phyloP scores from a whole-genome alignment of 2,113 vertebrate genomes.

The Dipodomys stephensi region DNA sequence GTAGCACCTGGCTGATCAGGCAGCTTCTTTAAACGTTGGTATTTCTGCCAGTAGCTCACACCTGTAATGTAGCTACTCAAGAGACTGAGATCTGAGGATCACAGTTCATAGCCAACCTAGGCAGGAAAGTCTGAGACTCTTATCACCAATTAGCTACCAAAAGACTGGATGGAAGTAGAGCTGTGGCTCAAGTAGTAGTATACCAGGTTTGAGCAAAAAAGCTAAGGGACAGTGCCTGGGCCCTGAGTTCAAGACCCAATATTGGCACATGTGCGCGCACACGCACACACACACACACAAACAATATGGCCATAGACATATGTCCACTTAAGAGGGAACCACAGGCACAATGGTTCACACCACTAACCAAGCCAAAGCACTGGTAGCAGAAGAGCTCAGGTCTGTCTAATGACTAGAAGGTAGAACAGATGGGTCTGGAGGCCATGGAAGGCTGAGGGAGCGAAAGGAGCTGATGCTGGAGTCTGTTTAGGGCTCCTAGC shows the following conservation, averaged over 20 bases:
- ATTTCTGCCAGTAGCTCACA: conserved; percentile 42
- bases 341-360: conserved; percentile 74
- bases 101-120: too few relatives aligned
- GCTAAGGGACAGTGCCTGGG: too few relatives aligned
- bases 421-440: conserved; percentile 67
- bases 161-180: too few relatives aligned
- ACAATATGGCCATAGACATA: conserved; percentile 53
- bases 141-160: too few relatives aligned
- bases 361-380: conserved; percentile 70
- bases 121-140: too few relatives aligned
- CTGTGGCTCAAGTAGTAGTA: too few relatives aligned
- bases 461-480: conserved; percentile 74
- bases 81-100: too few relatives aligned
- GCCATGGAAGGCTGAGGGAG: conserved; percentile 56
- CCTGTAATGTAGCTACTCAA: too few relatives aligned
- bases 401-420: conserved; percentile 11
- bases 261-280: too few relatives aligned
- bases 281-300: too few relatives aligned
- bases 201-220: too few relatives aligned
- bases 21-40: conserved; percentile 77
- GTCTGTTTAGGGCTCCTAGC: neutral
- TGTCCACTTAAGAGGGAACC: conserved; percentile 54
- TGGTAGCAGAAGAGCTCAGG: conserved; percentile 68
- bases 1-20: conserved; percentile 76
- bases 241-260: too few relatives aligned